Base-by-base conservation (phyloP, 1,140 invertebrate genomes). In the Trichoplusia ni region DNA sequence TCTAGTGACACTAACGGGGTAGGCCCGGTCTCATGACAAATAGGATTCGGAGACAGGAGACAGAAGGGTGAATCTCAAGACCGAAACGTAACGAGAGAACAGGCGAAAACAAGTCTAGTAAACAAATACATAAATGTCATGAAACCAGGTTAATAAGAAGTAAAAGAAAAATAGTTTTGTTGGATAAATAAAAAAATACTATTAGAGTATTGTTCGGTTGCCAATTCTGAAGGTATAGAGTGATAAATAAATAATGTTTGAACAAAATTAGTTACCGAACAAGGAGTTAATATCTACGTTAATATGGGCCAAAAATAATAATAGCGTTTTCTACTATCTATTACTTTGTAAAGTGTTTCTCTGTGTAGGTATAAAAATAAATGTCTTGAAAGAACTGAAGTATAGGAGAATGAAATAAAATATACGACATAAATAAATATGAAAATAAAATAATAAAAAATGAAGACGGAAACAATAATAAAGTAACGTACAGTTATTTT, bases 301-400 rank as follows among this genome's bases (percentile, higher is more conserved):
- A 84, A 82, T 76, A 84, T 81, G 86, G 85, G 82, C 85, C 84
- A 87, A 90, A 69, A 87, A 82, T 77, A 84, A 86, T 79, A 54
- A 80, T 86, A 89, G 86, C 86, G 69, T 79, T 64, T 42, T 77
- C 81, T 84, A 84, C 83, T 73, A 60, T 53, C 38, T 38, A 82
- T 82, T 83, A 82, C 69, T 84, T 60, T 90, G 86, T 89, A 78
- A 82, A 89, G 88, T 90, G 88, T 90, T 89, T 88, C 88, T 90
- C 88, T 90, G 88, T 90, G 84, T 88, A 84, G 86, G 85, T 86
- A 73, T 79, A 75, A 82, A 89, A 84, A 85, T 73, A 84, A 80
- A 79, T 77, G 73, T 75, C 71, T 81, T 49, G 75, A 82, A 86
- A 81, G 78, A 86, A 86, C 78, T 82, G 79, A 90, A 88, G 84